Evolutionary conservation across 2,888 invertebrate genomes (phyloP), one percentile per base, ranked within the genome.

Genomic region (Temnothorax rugatulus): DNA sequence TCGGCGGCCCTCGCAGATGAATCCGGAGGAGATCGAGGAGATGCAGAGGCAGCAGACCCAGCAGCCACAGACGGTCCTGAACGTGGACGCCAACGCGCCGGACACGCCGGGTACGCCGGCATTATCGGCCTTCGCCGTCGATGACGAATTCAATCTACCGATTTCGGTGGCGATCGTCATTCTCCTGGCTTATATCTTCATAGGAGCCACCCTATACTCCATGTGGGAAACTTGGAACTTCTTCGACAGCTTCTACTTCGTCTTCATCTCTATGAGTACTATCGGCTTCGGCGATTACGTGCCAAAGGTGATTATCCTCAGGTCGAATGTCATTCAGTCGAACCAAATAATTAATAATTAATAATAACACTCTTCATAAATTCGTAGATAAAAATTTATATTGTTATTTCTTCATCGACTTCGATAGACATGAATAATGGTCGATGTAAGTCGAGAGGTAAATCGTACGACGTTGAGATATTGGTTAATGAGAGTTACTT

Each of bases 231-330:
- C 96, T 0, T 99, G 99, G 99, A 96, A 96, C n/a, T 98, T 98
- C 95, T 97, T 99, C 92, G 98, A 98, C 84, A 97, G 99, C 0
- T 98, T 99, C 94, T 99, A 99, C 95, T 99, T 99, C 94, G 98
- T 99, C 5, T 99, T 99, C 94, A 98, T 99, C 91, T 99, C 99
- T 0, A 98, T 99, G 97, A 98, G 98, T 0, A 99, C 99, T 0
- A 99, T 99, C 83, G 99, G 99, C n/a, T 98, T 99, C 91, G 99
- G 99, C 3, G 99, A 99, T 95, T 96, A 97, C 86, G 98, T 99
- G 0, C 99, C 99, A 0, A 96, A 97, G 94, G 96, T 96, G 92
- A 92, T 59, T n/a, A 82, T 66, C 8, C 63, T 25, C 15, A 4
- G 1, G 34, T 29, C 8, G 9, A 44, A 15, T 18, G 0, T 57